Conservation (phyloP, 2,797 vertebrate genomes). For the Merluccius polli region DNA sequence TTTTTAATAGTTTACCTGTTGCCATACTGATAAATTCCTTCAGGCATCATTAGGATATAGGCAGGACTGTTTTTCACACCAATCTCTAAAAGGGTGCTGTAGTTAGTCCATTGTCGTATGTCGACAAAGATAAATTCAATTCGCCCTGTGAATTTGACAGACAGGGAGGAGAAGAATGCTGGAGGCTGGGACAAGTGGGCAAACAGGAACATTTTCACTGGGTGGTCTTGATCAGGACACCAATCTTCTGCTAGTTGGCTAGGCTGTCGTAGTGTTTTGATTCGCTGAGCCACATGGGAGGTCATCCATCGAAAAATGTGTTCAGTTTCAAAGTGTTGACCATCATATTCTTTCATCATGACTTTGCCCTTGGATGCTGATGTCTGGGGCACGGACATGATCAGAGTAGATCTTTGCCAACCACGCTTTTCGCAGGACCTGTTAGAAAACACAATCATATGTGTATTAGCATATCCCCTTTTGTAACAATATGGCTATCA, state of each 20-base stretch:
- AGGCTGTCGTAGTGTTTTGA: slow-evolving; percentile 85
- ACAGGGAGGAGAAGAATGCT: slow-evolving; percentile 92
- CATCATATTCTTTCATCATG: slow-evolving; percentile 92
- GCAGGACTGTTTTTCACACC: slow-evolving; percentile 86
- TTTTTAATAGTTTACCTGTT: slow-evolving; percentile 67
- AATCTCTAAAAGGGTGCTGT: slow-evolving; percentile 82
- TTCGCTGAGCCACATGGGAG: slow-evolving; percentile 88
- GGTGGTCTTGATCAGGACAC: slow-evolving; percentile 80
- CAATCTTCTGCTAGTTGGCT: slow-evolving; percentile 86
- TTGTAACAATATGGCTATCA: background rate
- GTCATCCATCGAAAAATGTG: slow-evolving; percentile 98
- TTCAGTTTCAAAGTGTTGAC: slow-evolving; percentile 81
- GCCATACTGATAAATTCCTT: slow-evolving; percentile 93
- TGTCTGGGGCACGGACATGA: slow-evolving; percentile 97
- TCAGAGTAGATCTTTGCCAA: slow-evolving; percentile 92
- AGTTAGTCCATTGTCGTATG: slow-evolving; percentile 85
- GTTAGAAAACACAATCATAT: background rate
- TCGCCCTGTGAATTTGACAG: slow-evolving; percentile 96
- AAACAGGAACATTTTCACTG: slow-evolving; percentile 93
- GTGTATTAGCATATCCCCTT: background rate
- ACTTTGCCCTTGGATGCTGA: slow-evolving; percentile 96
- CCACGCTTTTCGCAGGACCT: slow-evolving; percentile 78
- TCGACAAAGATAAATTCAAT: slow-evolving; percentile 98
- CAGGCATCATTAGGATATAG: slow-evolving; percentile 93
- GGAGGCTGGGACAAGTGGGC: slow-evolving; percentile 89